Evolutionary conservation across 2,113 vertebrate species (phyloP).

Genomic region (Odobenus rosmarus): DNA sequence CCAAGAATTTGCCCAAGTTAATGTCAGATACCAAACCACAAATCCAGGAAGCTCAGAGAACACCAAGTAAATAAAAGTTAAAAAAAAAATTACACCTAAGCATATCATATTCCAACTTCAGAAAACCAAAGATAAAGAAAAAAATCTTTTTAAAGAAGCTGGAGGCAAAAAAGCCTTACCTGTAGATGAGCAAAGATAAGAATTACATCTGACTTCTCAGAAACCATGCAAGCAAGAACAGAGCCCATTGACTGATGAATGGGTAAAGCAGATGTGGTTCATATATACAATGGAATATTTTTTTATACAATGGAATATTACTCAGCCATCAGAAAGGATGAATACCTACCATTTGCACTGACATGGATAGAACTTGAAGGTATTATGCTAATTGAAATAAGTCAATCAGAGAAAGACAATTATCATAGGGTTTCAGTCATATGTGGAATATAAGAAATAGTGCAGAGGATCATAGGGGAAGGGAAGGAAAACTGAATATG

Average conservation of each 20-base stretch:
- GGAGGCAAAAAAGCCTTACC: background rate
- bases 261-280: background rate
- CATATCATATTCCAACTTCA: background rate
- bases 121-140: constrained; percentile 28
- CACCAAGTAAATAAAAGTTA: background rate
- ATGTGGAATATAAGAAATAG: background rate
- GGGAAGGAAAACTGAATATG: too few species aligned
- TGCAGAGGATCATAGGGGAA: too few species aligned
- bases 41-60: background rate
- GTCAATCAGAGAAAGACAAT: background rate
- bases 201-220: constrained; percentile 12
- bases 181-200: background rate
- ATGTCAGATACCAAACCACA: background rate
- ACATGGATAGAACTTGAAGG: background rate
- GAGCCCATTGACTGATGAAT: background rate
- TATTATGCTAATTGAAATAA: background rate
- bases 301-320: background rate
- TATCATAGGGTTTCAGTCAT: background rate
- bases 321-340: background rate
- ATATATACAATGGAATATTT: background rate
- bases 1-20: background rate
- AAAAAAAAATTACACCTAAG: background rate
- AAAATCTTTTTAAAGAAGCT: background rate
- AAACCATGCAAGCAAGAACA: background rate
- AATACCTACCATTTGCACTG: background rate